phyloP scores from a whole-genome alignment of 1,140 invertebrate genomes.

The Melipona quadrifasciata region DNA sequence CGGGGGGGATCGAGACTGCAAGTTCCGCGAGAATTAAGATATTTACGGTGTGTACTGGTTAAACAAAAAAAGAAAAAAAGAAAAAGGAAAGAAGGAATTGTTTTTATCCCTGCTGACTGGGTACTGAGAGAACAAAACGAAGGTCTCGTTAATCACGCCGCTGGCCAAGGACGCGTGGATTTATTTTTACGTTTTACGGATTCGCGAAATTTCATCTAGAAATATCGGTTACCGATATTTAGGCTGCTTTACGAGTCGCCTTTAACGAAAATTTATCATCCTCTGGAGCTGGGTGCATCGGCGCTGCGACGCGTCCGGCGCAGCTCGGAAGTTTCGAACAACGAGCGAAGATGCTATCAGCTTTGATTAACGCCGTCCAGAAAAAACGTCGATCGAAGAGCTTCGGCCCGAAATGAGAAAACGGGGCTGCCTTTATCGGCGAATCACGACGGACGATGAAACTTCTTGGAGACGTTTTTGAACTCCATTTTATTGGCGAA shows the following conservation, averaged over 20 bases:
- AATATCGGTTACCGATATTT: not conserved
- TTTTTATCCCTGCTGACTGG: not conserved
- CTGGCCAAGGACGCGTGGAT: not conserved
- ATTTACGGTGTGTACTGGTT: not conserved
- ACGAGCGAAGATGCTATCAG: not conserved
- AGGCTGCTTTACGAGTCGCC: not conserved
- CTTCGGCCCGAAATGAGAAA: too few species aligned
- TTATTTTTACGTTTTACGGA: not conserved
- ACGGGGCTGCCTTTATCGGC: too few species aligned
- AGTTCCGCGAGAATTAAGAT: constrained; percentile 27
- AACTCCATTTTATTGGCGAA: too few species aligned
- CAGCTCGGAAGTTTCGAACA: not conserved
- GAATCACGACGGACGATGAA: not conserved
- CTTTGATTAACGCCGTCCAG: not conserved
- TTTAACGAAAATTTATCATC: not conserved
- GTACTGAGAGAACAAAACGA: not conserved
- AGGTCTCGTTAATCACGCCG: not conserved
- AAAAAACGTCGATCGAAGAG: not conserved
- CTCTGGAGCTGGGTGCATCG: not conserved
- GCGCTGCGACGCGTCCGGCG: too few species aligned
- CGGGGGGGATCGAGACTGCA: not conserved
- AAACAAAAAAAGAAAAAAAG: too few species aligned
- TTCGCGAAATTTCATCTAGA: not conserved
- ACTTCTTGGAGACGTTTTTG: too few species aligned
- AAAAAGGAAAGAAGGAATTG: not conserved